Conservation (phyloP, 2,888 invertebrate genomes). For the Sesamia inferens region DNA sequence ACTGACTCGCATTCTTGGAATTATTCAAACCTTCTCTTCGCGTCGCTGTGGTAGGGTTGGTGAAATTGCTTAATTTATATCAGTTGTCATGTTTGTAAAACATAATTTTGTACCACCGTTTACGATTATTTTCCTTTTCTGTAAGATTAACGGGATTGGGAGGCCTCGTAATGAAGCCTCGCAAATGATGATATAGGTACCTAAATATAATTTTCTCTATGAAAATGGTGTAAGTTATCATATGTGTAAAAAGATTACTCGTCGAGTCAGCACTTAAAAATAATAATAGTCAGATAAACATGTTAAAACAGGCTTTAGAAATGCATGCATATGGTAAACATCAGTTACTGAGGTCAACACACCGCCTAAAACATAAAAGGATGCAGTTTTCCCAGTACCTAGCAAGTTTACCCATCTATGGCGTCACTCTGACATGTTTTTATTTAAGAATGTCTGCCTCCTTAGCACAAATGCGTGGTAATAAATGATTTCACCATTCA, state of each 20-base stretch:
- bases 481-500: slow-evolving; percentile 66
- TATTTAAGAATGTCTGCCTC: slow-evolving; percentile 60
- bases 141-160: not conserved
- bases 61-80: slow-evolving; percentile 62
- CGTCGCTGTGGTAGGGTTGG: slow-evolving; percentile 37
- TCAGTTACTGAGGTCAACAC: slow-evolving; percentile 11
- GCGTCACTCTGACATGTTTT: slow-evolving; percentile 40
- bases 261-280: slow-evolving; percentile 9
- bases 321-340: slow-evolving; percentile 21
- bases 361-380: slow-evolving; percentile 8
- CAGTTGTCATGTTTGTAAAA: slow-evolving; percentile 16
- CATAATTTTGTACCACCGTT: slow-evolving; percentile 8
- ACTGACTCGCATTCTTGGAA: slow-evolving; percentile 55
- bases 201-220: slow-evolving; percentile 14
- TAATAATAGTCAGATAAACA: slow-evolving; percentile 14
- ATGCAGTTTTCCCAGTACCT: slow-evolving; percentile 4
- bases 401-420: slow-evolving; percentile 1
- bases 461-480: slow-evolving; percentile 36
- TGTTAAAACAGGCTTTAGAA: slow-evolving; percentile 6
- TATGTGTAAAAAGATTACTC: not conserved
- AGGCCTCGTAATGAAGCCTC: not conserved
- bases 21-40: slow-evolving; percentile 40
- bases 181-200: not conserved
- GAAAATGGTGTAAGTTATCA: not conserved
- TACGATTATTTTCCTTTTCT: slow-evolving; percentile 1